Base-by-base conservation (phyloP, 1,140 invertebrate genomes). In the Nilaparvata lugens region DNA sequence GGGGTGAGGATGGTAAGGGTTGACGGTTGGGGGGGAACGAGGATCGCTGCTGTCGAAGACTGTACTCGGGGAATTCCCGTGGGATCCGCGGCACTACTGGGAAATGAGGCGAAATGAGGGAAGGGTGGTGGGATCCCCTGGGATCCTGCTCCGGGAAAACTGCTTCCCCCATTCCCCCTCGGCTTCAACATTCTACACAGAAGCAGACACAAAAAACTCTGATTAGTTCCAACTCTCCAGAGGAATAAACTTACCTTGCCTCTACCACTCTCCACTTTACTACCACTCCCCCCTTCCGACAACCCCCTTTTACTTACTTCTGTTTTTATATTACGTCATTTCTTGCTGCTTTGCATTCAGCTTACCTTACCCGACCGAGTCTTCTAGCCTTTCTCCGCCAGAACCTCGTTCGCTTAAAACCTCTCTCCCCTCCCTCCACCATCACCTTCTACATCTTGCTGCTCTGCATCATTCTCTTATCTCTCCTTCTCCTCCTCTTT, bases 81-180 rank as follows among this genome's bases (percentile, higher is more conserved):
- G 54, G 60, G 45, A 43, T 18, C 16, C 25, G 60, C 60, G 25
- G 53, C 60, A 62, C 60, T 62, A 55, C 54, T 56, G 60, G 60
- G 60, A 62, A 62, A 62, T 62, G 60, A 62, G 60, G 60, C 53
- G 56, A 62, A 62, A 62, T 62, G 60, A 62, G 53, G 60, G 60
- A 52, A 62, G 60, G 60, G 60, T 62, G 60, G 52, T 56, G 54
- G 53, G 19, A 51, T 56, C 60, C 60, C 60, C 11, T 25, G 60
- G 43, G 60, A 28, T 23, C n/a, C 42, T 52, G 48, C 48, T 42
- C 52, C 16, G 31, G n/a, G 21, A 52, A 35, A 38, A 52, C 40
- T 43, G 16, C 58, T 52, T 52, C n/a, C 19, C 48, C 28, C 19
- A 9, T 43, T 14, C 21, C 35, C 40, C 48, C 58, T 5, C 48